Conservation (phyloP, 2,888 invertebrate genomes). For the Luffia ferchaultella region DNA sequence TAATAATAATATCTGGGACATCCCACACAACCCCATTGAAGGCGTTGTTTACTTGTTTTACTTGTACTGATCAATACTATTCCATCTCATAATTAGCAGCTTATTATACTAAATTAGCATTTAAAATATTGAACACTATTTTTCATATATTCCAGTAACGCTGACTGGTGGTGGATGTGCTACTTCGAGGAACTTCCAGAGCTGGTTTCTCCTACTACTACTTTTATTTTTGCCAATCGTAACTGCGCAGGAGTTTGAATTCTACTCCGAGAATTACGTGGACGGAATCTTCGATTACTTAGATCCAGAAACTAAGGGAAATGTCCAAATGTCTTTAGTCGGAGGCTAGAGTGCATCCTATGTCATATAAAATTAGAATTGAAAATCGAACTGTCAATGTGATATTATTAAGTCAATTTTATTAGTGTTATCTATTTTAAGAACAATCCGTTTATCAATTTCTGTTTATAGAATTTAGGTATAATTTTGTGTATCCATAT, state of each 20-base stretch:
- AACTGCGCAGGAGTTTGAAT: slow-evolving; percentile 26
- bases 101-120: background rate
- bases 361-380: background rate
- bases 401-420: background rate
- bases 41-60: no score
- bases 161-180: slow-evolving; percentile 34
- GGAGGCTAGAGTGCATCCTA: slow-evolving; percentile 21
- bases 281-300: slow-evolving; percentile 4
- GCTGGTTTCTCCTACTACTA: slow-evolving; percentile 39
- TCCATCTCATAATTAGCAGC: no score
- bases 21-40: no score
- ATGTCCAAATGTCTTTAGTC: slow-evolving; percentile 24
- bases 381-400: background rate
- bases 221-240: slow-evolving; percentile 38
- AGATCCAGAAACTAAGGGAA: slow-evolving; percentile 19
- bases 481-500: no score
- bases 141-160: slow-evolving; percentile 28
- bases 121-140: background rate
- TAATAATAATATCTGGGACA: no score
- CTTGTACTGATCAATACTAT: no score
- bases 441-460: no score
- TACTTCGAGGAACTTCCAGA: slow-evolving; percentile 26
- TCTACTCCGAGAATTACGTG: slow-evolving; percentile 11
- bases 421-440: background rate
- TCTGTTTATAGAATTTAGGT: no score